A percentile compares a stretch with the other conserved stretches of the same genome.
Conservation (phyloP, 2,888 invertebrate species). For the Pammene fasciana region DNA sequence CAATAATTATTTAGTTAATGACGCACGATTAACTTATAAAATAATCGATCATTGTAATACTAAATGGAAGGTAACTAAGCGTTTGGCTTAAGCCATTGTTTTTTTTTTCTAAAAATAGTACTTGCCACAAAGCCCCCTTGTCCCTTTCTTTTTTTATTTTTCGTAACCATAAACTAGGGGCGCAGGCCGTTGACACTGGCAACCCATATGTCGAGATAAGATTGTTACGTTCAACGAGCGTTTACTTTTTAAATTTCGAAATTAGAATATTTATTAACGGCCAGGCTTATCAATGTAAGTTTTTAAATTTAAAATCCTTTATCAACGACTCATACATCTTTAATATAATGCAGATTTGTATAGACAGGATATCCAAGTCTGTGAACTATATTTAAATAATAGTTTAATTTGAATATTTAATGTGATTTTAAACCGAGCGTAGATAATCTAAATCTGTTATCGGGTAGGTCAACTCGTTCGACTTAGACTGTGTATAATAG, state of each 20-base stretch:
- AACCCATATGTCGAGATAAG: constrained; percentile 60
- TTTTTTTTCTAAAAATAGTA: constrained; percentile 38
- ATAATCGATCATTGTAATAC: background rate
- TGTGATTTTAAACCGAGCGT: constrained; percentile 24
- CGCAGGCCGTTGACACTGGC: constrained; percentile 63
- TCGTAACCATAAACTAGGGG: constrained; percentile 47
- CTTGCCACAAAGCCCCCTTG: constrained; percentile 26
- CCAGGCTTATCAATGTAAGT: constrained; percentile 11
- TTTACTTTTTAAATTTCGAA: constrained; percentile 45
- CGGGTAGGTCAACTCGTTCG: constrained; percentile 13
- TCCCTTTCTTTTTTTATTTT: constrained; percentile 35
- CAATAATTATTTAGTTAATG: no score
- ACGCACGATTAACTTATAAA: no score
- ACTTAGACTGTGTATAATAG: constrained; percentile 9
- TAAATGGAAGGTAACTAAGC: background rate
- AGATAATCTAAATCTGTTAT: constrained; percentile 36
- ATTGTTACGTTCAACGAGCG: constrained; percentile 48
- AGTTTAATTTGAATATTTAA: constrained; percentile 38
- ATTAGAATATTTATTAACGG: constrained; percentile 26
- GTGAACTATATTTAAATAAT: constrained; percentile 41
- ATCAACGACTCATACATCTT: constrained; percentile 14
- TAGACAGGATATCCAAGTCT: constrained; percentile 38
- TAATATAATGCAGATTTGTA: constrained; percentile 21
- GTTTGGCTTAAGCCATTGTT: constrained; percentile 25
- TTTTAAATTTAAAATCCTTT: constrained; percentile 2